Evolutionary conservation across 2,113 vertebrate species (phyloP).

Genomic region (Panthera uncia): DNA sequence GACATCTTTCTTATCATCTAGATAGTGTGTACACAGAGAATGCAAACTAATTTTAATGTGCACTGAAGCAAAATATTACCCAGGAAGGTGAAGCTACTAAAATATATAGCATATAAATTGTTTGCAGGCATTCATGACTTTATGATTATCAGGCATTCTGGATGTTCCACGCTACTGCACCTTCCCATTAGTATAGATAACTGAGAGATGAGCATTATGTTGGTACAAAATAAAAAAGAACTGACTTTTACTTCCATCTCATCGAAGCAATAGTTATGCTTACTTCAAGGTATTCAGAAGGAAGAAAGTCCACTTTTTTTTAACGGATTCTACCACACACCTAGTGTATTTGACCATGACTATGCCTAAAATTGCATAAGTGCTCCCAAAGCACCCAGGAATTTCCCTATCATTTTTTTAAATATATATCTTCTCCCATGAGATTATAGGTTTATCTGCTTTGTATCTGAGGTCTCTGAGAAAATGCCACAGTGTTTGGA

Average conservation of each 20-base stretch:
- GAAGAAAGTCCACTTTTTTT: background rate
- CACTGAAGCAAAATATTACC: conserved; percentile 73
- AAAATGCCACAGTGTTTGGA: background rate
- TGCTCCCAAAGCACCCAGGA: background rate
- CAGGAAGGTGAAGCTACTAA: conserved; percentile 49
- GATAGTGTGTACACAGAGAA: conserved; percentile 51
- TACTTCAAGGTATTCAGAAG: background rate
- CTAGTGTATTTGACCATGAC: background rate
- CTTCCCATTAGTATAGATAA: conserved; percentile 17
- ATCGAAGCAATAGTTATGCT: background rate
- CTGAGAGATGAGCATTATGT: background rate
- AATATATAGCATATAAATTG: conserved; percentile 50
- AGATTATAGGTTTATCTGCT: background rate
- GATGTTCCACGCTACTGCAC: conserved; percentile 39
- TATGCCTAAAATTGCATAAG: background rate
- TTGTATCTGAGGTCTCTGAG: background rate
- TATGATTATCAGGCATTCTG: conserved; percentile 53
- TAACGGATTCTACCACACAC: background rate
- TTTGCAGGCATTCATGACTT: conserved; percentile 50
- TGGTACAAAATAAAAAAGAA: background rate
- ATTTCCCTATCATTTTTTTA: background rate
- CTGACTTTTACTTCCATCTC: background rate
- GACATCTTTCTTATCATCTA: background rate
- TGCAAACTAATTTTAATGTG: conserved; percentile 70
- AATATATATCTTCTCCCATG: background rate